Evolutionary conservation across 2,113 vertebrate species (phyloP).

Genomic region (Emydocephalus ijimae): DNA sequence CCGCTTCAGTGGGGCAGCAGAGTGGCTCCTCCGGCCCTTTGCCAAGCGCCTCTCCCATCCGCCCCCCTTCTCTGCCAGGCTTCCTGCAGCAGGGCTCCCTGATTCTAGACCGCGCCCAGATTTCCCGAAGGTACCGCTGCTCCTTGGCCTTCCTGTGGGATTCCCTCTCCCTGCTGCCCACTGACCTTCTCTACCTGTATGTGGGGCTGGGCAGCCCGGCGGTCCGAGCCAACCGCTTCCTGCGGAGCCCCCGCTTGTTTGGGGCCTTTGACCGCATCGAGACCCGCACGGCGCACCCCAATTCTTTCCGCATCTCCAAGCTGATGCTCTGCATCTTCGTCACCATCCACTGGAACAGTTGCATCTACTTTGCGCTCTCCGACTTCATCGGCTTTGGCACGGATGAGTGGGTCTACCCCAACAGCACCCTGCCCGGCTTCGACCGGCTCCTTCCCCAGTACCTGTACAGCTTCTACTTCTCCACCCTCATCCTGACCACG

Average conservation of each 20-base stretch:
- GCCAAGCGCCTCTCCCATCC: too few species aligned
- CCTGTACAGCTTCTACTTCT: conserved; percentile 91
- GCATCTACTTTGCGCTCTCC: conserved; percentile 87
- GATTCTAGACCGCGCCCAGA: conserved; percentile 65
- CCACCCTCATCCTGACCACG: conserved; percentile 82
- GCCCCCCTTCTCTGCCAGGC: conserved; percentile 55
- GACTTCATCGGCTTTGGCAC: conserved; percentile 77
- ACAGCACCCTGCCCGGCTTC: conserved; percentile 65
- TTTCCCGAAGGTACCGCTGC: conserved; percentile 70
- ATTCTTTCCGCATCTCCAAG: conserved; percentile 82
- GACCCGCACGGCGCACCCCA: conserved; percentile 81
- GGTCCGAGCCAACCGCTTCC: conserved; percentile 82
- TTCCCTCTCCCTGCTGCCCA: conserved; percentile 76
- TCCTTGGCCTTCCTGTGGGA: conserved; percentile 76
- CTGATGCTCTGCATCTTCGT: conserved; percentile 86
- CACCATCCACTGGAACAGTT: conserved; percentile 88
- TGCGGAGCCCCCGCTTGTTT: conserved; percentile 71
- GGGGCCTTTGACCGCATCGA: conserved; percentile 87
- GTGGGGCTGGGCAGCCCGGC: conserved; percentile 68
- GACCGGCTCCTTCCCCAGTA: conserved; percentile 76
- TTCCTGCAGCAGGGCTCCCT: conserved; percentile 87
- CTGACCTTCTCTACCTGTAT: conserved; percentile 75
- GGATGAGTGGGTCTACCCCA: conserved; percentile 87
- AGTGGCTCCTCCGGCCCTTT: not conserved
- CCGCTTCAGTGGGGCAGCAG: not conserved